Conservation (phyloP, 2,888 invertebrate species). For the Coelopa pilipes region DNA sequence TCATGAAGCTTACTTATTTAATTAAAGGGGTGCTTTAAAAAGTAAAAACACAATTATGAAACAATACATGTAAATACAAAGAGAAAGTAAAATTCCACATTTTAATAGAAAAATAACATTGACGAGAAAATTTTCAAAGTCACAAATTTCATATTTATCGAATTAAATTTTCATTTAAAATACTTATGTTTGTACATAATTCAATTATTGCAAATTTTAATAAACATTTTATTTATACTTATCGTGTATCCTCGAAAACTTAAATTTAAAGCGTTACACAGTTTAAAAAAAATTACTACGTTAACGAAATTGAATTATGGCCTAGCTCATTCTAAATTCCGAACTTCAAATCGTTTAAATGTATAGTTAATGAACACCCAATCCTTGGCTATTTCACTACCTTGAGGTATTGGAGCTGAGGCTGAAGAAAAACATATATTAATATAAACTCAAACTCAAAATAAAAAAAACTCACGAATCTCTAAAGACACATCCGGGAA, state of each 20-base stretch:
- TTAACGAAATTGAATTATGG: constrained; percentile 19
- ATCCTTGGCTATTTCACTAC: constrained; percentile 95
- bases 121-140: constrained; percentile 7
- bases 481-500: constrained; percentile 99
- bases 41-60: background rate
- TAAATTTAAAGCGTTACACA: constrained; percentile 29
- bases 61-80: constrained; percentile 13
- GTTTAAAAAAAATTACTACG: constrained; percentile 32
- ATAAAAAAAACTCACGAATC: constrained; percentile 85
- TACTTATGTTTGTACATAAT: constrained; percentile 30
- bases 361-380: constrained; percentile 99
- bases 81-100: constrained; percentile 18
- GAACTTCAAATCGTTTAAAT: constrained; percentile 96
- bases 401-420: constrained; percentile 87
- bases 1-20: constrained; percentile 27
- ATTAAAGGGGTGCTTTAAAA: constrained; percentile 22
- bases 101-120: constrained; percentile 12
- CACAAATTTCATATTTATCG: background rate
- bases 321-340: constrained; percentile 58
- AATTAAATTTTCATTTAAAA: constrained; percentile 10
- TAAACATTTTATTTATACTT: background rate
- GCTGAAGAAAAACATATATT: constrained; percentile 69
- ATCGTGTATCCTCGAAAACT: constrained; percentile 25
- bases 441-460: background rate
- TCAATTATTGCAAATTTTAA: background rate